Percentiles rank a stretch among this genome's conserved stretches.
phyloP scores from a whole-genome alignment of 2,888 invertebrate species.

The Morpho achilles region DNA sequence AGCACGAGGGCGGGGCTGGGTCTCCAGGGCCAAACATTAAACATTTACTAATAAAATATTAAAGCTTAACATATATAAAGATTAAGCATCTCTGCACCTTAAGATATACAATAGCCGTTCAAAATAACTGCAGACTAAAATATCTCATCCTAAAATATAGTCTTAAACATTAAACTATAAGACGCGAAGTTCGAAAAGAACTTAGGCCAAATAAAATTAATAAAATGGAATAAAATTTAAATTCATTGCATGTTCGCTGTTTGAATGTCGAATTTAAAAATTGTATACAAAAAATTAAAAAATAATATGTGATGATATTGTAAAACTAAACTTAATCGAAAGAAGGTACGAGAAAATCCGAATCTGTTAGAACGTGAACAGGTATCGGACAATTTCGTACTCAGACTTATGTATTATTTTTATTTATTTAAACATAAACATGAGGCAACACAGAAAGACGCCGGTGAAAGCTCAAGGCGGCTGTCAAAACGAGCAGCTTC shows the following conservation, averaged over 20 bases:
- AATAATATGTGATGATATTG: conserved; percentile 49
- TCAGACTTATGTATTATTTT: conserved; percentile 50
- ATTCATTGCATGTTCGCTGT: conserved; percentile 71
- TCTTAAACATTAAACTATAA: conserved; percentile 75
- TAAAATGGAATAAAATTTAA: conserved; percentile 45
- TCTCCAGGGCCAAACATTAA: conserved; percentile 68
- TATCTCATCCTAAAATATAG: conserved; percentile 77
- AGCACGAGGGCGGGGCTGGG: conserved; percentile 37
- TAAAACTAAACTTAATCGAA: conserved; percentile 55
- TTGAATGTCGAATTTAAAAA: conserved; percentile 39
- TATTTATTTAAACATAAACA: conserved; percentile 45
- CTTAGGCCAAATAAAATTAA: conserved; percentile 68
- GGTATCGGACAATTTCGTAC: conserved; percentile 50
- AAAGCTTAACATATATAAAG: conserved; percentile 80
- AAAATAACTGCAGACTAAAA: conserved; percentile 79
- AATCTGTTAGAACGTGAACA: conserved; percentile 26
- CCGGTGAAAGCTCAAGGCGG: conserved; percentile 28
- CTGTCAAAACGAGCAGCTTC: conserved; percentile 43
- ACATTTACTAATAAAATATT: conserved; percentile 80
- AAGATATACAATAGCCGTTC: conserved; percentile 76
- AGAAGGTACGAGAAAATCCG: conserved; percentile 48
- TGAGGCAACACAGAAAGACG: conserved; percentile 63
- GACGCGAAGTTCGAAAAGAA: conserved; percentile 64
- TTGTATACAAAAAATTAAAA: conserved; percentile 35
- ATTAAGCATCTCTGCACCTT: conserved; percentile 79